Evolutionary conservation across 2,797 vertebrate species (phyloP).

Genomic region (Corythornis leucogaster): DNA sequence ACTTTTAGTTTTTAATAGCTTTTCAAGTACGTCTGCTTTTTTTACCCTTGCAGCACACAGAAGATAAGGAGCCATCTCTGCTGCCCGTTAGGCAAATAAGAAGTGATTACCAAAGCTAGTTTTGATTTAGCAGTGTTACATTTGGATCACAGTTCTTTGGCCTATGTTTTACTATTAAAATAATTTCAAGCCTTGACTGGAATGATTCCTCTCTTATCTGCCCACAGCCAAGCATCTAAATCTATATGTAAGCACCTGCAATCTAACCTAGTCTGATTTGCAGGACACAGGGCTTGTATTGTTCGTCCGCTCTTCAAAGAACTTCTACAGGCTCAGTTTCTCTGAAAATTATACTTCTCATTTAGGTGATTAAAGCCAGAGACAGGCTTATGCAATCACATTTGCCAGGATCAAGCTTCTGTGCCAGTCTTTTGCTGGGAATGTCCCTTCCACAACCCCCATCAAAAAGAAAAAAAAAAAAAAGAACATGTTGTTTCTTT

Average conservation of each 20-base stretch:
- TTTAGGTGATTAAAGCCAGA: not conserved
- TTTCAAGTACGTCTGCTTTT: slow-evolving; percentile 21
- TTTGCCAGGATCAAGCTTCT: not conserved
- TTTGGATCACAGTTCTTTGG: not conserved
- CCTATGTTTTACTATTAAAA: slow-evolving; percentile 2
- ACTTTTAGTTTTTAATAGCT: slow-evolving; percentile 32
- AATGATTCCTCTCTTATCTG: slow-evolving; percentile 19
- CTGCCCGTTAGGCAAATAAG: not conserved
- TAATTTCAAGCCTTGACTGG: not conserved
- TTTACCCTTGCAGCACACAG: not conserved
- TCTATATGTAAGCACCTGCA: slow-evolving; percentile 45
- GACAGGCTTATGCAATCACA: not conserved
- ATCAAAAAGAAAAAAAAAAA: not conserved
- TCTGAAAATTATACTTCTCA: slow-evolving; percentile 10
- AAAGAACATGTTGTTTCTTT: not conserved
- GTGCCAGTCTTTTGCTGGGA: not conserved
- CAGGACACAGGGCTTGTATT: slow-evolving; percentile 10
- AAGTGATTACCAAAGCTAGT: slow-evolving; percentile 20
- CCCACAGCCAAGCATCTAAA: not conserved
- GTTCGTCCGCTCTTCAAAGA: slow-evolving; percentile 40
- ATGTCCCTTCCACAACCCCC: not conserved
- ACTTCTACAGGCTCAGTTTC: not conserved
- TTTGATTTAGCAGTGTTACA: slow-evolving; percentile 22
- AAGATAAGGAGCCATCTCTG: not conserved
- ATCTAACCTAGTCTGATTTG: slow-evolving; percentile 23